phyloP scores from a whole-genome alignment of 2,797 vertebrate species.

The Brachyrhaphis roseni region DNA sequence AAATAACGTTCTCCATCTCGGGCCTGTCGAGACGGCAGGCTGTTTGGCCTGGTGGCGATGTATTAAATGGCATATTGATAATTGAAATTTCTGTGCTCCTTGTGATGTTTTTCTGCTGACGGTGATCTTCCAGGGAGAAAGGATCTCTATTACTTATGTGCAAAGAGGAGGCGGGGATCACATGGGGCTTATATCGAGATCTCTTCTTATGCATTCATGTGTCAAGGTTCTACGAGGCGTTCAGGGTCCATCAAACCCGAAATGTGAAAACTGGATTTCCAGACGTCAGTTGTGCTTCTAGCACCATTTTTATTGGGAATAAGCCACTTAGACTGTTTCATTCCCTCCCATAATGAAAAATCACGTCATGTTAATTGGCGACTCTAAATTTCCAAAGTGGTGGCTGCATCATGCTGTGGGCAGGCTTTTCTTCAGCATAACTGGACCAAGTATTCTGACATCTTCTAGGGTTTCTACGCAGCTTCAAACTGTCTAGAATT shows the following conservation, averaged over 20 bases:
- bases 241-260: conserved; percentile 23
- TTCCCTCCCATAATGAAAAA: background rate
- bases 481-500: background rate
- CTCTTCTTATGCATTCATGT: conserved; percentile 24
- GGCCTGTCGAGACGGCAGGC: conserved; percentile 68
- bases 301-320: background rate
- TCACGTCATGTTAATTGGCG: background rate
- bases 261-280: conserved; percentile 16
- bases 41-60: conserved; percentile 72
- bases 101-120: conserved; percentile 76
- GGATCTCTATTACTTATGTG: conserved; percentile 77
- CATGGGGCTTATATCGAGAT: conserved; percentile 33
- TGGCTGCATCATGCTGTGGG: background rate
- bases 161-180: conserved; percentile 9
- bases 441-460: conserved; percentile 22
- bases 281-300: background rate
- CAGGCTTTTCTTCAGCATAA: no score
- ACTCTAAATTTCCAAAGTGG: background rate
- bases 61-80: conserved; percentile 83
- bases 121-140: conserved; percentile 75
- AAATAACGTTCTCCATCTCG: conserved; percentile 78
- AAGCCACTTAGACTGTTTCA: background rate
- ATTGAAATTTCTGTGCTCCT: conserved; percentile 78
- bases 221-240: conserved; percentile 14
- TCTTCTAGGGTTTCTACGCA: background rate